A percentile compares a stretch with the other conserved stretches of the same genome.
Evolutionary conservation across 2,797 vertebrate genomes (phyloP).

Genomic region (Brachyalestes nurse): DNA sequence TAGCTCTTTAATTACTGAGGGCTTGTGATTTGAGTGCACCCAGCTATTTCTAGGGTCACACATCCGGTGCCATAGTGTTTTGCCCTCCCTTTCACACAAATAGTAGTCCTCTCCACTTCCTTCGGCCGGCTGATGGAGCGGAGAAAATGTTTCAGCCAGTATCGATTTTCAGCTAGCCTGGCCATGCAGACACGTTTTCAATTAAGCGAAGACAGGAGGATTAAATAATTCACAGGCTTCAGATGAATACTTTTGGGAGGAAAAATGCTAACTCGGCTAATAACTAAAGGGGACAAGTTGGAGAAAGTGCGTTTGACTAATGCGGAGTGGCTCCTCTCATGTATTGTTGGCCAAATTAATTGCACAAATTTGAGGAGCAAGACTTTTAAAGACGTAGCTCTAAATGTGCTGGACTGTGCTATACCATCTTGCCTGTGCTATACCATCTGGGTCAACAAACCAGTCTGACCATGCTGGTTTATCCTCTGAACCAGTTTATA

Average conservation of each 20-base stretch:
- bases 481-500: too few species aligned
- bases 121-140: background rate
- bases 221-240: slow-evolving; percentile 16
- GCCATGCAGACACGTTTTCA: background rate
- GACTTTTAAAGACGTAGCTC: background rate
- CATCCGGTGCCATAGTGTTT: background rate
- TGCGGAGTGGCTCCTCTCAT: background rate
- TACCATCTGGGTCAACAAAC: too few species aligned
- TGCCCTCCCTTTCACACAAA: background rate
- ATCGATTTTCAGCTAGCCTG: background rate
- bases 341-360: background rate
- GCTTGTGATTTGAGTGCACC: background rate
- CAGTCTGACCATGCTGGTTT: too few species aligned
- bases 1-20: background rate
- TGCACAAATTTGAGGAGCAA: background rate
- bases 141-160: background rate
- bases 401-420: too few species aligned
- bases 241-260: background rate
- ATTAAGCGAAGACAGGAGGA: background rate
- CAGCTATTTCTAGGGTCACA: background rate
- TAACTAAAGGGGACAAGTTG: background rate
- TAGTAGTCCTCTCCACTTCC: background rate
- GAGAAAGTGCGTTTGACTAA: background rate
- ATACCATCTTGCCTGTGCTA: background rate
- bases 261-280: slow-evolving; percentile 8